Evolutionary conservation across 2,888 invertebrate species (phyloP).

Genomic region (Drosophila trichaetosa): DNA sequence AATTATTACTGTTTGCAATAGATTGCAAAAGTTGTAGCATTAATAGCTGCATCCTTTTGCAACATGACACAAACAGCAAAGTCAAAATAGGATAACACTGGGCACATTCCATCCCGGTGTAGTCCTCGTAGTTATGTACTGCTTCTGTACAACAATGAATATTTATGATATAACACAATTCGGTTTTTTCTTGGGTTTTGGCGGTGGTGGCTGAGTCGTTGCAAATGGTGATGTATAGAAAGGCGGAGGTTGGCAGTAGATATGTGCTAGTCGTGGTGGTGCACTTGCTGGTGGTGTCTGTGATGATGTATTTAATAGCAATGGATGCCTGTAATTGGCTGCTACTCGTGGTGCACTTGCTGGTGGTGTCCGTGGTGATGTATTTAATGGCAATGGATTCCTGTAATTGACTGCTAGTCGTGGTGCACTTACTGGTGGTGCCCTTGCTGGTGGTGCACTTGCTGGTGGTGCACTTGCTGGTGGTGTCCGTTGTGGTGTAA

Average conservation of each 20-base stretch:
- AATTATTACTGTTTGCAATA: conserved; percentile 17
- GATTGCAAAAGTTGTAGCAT: conserved; percentile 2
- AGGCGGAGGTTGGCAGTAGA: conserved; percentile 20
- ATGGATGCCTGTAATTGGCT: too few species aligned
- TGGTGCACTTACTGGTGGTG: too few species aligned
- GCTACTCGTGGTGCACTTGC: too few species aligned
- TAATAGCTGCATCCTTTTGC: not conserved
- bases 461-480: too few species aligned
- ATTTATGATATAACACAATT: conserved; percentile 55
- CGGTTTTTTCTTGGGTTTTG: conserved; percentile 19
- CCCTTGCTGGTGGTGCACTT: too few species aligned
- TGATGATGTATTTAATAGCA: too few species aligned
- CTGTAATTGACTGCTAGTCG: too few species aligned
- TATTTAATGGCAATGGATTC: too few species aligned
- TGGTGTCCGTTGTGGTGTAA: too few species aligned
- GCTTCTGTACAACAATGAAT: conserved; percentile 16
- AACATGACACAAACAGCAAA: conserved; percentile 33
- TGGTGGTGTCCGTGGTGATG: too few species aligned
- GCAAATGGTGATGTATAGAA: not conserved
- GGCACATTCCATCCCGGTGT: conserved; percentile 17
- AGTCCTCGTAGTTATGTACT: conserved; percentile 47
- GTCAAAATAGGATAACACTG: conserved; percentile 28
- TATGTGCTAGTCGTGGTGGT: not conserved
- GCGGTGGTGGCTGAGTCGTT: not conserved
- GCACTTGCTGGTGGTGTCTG: not conserved